Conservation (phyloP, 2,113 vertebrate species). For the Polyodon spathula region DNA sequence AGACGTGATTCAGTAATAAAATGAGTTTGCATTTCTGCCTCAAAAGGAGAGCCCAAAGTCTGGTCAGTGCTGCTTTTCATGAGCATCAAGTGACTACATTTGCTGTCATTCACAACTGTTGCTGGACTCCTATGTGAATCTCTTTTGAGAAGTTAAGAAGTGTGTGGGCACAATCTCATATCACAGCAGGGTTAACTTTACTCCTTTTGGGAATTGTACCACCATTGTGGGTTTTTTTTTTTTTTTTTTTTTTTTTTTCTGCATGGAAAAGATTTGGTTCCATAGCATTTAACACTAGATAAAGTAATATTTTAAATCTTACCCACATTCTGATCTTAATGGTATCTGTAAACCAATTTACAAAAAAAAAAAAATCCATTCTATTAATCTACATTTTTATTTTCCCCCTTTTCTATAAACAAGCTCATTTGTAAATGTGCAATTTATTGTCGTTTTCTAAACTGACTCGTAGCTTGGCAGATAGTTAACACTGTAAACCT, state of each 20-base stretch:
- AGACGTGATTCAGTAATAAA: too few relatives aligned
- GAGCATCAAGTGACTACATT: background rate
- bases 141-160: background rate
- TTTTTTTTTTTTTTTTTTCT: background rate
- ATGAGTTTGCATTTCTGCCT: background rate
- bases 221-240: background rate
- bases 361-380: background rate
- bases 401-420: slow-evolving; percentile 4
- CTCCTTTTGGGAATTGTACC: background rate
- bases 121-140: background rate
- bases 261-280: background rate
- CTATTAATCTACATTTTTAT: background rate
- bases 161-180: too few relatives aligned
- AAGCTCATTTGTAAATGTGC: slow-evolving; percentile 7
- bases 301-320: too few relatives aligned
- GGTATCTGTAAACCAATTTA: background rate
- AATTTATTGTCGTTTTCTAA: background rate
- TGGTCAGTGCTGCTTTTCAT: background rate
- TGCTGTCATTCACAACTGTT: background rate
- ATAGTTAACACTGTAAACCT: too few relatives aligned
- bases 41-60: too few relatives aligned
- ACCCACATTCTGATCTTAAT: background rate
- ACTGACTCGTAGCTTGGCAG: too few relatives aligned
- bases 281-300: too few relatives aligned
- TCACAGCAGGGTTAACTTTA: background rate